These are phyloP conservation scores for Ptilonorhynchus violaceus DNA, from an alignment of 2,113 vertebrate genomes.

Conservation along the genomic window DNA sequence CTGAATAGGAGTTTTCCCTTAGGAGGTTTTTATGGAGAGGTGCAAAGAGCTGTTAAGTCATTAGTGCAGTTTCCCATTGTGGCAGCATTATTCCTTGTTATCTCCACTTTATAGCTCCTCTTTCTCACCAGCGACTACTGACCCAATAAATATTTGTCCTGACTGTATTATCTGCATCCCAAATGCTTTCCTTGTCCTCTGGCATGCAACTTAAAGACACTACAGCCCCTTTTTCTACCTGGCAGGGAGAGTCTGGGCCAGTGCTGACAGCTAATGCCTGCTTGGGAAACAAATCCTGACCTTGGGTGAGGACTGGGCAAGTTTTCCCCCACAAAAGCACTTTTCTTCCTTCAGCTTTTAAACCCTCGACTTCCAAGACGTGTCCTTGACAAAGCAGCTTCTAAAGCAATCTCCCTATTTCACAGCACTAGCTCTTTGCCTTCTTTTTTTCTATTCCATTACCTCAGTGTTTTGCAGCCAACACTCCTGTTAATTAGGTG, in stretches of 20 bases:
- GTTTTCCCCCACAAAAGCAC: neutral
- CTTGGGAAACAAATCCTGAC: neutral
- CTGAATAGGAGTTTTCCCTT: conserved; percentile 30
- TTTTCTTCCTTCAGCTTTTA: neutral
- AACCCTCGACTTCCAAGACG: neutral
- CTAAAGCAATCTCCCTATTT: neutral
- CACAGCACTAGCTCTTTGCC: neutral
- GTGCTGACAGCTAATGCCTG: neutral
- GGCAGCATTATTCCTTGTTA: conserved; percentile 50
- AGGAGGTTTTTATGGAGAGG: conserved; percentile 51
- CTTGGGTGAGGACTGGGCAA: neutral
- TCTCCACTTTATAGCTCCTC: conserved; percentile 41
- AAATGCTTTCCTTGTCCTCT: neutral
- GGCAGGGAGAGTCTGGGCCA: neutral
- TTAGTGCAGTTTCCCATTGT: conserved; percentile 35
- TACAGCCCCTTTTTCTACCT: neutral
- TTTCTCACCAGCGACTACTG: conserved; percentile 12
- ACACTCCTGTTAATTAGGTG: conserved; percentile 27
- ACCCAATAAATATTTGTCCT: conserved; percentile 44
- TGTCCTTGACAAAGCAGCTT: neutral
- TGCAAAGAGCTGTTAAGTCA: conserved; percentile 57
- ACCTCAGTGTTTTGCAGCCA: conserved; percentile 1
- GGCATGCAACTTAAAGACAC: neutral
- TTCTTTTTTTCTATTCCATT: neutral
- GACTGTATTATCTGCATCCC: neutral